A percentile compares a stretch with the other conserved stretches of the same genome.
These are phyloP conservation scores for Monochamus saltuarius DNA, from an alignment of 1,140 invertebrate species.

Conservation along the genomic window DNA sequence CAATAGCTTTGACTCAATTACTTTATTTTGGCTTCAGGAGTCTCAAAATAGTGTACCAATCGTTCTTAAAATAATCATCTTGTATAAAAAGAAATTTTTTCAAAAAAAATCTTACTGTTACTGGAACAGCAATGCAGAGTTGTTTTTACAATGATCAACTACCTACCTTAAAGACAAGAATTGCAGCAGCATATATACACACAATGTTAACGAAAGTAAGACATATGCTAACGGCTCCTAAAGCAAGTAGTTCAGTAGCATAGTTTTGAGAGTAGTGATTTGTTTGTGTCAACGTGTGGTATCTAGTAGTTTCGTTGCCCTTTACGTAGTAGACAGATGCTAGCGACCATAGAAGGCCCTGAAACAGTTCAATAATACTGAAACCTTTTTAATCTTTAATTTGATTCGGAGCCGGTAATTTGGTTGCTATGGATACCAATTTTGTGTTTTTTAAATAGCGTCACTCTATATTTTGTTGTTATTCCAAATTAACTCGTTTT, in stretches of 20 bases:
- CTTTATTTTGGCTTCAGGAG: no score
- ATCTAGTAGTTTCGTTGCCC: constrained; percentile 48
- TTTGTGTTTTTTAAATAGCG: no score
- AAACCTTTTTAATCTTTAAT: no score
- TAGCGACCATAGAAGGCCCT: constrained; percentile 71
- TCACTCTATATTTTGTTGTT: no score
- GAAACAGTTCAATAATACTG: constrained; percentile 27
- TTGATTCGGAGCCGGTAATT: no score
- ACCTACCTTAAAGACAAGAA: constrained; percentile 67
- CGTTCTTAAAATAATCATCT: no score
- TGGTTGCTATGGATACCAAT: no score
- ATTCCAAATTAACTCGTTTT: no score
- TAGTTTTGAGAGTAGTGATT: constrained; percentile 58
- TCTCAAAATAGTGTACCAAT: no score
- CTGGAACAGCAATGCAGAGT: neutral
- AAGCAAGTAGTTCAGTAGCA: constrained; percentile 58
- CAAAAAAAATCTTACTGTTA: no score
- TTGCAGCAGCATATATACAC: constrained; percentile 68
- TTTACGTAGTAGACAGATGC: constrained; percentile 58
- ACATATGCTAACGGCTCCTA: constrained; percentile 67
- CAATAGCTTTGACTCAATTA: no score
- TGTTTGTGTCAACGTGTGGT: constrained; percentile 39
- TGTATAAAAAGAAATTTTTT: no score
- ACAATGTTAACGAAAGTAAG: constrained; percentile 72
- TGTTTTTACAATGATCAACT: neutral